Base-by-base conservation (phyloP, 2,888 invertebrate species). In the Cosmia pyralina region DNA sequence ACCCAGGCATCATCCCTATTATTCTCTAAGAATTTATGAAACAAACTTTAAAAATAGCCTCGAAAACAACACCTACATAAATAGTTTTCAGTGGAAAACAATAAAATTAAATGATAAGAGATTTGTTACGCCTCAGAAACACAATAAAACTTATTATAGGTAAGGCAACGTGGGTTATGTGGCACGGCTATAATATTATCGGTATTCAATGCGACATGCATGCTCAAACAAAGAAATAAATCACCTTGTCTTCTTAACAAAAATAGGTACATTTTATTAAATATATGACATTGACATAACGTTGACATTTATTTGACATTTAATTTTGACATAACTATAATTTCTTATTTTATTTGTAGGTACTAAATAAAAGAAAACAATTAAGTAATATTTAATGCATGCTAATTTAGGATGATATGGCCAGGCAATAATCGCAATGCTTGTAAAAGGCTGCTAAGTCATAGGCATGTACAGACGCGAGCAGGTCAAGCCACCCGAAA, bases 211-310 rank as follows among this genome's bases (percentile, higher is more conserved):
- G 4, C 38, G 48, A 55, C 44, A 28, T 38, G 50, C 79, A 64
- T 53, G 62, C 13, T 13, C 17, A 17, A 28, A 77, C 57, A 74
- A 58, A 22, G 28, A 57, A 55, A 44, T 44, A 50, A n/a, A 79
- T 38, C 28, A 41, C 22, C 13, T 38, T 50, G 44, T 67, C 44
- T 44, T n/a, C 1, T 41, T 53, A 19, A n/a, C 41, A 77, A 75
- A 55, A 44, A 69, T 38, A n/a, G n/a, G n/a, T n/a, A 41, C 10
- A 28, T 38, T 28, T 28, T 28, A 28, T 28, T n/a, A n/a, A n/a
- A n/a, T n/a, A n/a, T n/a, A n/a, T n/a, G n/a, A n/a, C n/a, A n/a
- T n/a, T n/a, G n/a, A n/a, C n/a, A n/a, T n/a, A n/a, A n/a, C n/a
- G n/a, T n/a, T n/a, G n/a, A n/a, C n/a, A n/a, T n/a, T n/a, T n/a